These are phyloP conservation scores for Cromileptes altivelis DNA, from an alignment of 2,113 vertebrate genomes.

Conservation along the genomic window DNA sequence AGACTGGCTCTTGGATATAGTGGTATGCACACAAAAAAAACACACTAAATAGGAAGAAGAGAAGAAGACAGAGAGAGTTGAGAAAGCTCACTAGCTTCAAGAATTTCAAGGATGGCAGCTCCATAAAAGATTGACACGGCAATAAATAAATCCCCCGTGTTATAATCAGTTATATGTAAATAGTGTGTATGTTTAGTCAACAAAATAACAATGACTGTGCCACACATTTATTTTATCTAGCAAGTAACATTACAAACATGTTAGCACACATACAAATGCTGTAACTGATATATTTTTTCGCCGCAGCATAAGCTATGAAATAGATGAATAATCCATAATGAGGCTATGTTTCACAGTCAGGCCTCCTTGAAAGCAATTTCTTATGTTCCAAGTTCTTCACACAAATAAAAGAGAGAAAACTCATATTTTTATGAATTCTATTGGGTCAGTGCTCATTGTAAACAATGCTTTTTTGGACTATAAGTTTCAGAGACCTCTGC, in stretches of 20 bases:
- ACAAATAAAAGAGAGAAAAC: neutral
- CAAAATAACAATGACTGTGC: neutral
- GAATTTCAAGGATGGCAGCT: neutral
- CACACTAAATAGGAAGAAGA: neutral
- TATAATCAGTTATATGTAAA: neutral
- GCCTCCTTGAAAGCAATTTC: neutral
- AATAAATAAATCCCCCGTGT: neutral
- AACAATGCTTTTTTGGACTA: slow-evolving; percentile 14
- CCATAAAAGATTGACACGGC: neutral
- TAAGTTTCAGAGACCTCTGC: slow-evolving; percentile 22
- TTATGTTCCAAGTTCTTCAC: neutral
- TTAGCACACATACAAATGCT: neutral
- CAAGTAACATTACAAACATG: neutral
- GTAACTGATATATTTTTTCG: neutral
- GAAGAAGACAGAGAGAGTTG: too few species aligned
- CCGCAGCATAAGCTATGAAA: neutral
- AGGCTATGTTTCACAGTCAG: neutral
- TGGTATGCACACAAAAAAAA: neutral
- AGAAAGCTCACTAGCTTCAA: neutral
- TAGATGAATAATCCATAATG: neutral
- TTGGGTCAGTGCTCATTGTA: slow-evolving; percentile 20
- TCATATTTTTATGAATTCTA: neutral
- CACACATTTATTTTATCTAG: neutral
- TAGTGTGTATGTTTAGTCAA: neutral
- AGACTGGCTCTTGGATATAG: too few species aligned